phyloP scores from a whole-genome alignment of 2,113 vertebrate species.

The Lethenteron camtschaticum region DNA sequence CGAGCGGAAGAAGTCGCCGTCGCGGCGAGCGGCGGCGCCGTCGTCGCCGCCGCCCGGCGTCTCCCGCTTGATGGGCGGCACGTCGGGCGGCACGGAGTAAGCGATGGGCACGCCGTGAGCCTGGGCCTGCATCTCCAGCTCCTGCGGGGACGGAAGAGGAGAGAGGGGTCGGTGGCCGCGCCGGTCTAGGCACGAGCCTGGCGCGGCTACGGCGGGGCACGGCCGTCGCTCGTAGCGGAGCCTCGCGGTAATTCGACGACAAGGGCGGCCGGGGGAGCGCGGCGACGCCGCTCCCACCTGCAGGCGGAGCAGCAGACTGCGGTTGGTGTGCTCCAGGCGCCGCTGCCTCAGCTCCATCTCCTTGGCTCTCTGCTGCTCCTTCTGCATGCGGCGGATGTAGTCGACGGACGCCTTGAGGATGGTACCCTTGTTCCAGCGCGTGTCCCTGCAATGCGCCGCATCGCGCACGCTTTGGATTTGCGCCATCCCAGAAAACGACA shows the following conservation, averaged over 20 bases:
- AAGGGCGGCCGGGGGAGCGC: too few species aligned
- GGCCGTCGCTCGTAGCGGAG: too few species aligned
- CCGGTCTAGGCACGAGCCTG: too few species aligned
- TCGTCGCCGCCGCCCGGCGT: too few species aligned
- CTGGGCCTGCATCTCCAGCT: conserved; percentile 57
- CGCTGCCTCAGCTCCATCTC: conserved; percentile 49
- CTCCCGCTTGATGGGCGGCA: conserved; percentile 14
- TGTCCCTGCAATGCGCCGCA: conserved; percentile 26
- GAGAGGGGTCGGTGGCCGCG: too few species aligned
- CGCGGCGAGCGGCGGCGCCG: too few species aligned
- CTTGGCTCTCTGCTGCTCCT: conserved; percentile 44
- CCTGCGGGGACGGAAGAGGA: conserved; percentile 20
- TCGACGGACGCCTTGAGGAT: conserved; percentile 74
- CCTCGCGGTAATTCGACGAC: too few species aligned
- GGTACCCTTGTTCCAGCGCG: conserved; percentile 71
- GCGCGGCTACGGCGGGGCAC: too few species aligned
- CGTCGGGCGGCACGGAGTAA: conserved; percentile 14
- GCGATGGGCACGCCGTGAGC: conserved; percentile 30
- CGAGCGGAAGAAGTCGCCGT: too few species aligned
- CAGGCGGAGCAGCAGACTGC: conserved; percentile 38
- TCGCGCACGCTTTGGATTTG: too few species aligned
- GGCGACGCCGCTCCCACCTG: conserved; percentile 14
- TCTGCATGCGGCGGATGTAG: conserved; percentile 67
- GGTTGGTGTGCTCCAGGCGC: conserved; percentile 45
- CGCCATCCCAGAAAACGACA: too few species aligned